Evolutionary conservation across 2,888 invertebrate species (phyloP), one percentile per base, ranked within the genome.

Genomic region (Spilosoma lubricipeda): DNA sequence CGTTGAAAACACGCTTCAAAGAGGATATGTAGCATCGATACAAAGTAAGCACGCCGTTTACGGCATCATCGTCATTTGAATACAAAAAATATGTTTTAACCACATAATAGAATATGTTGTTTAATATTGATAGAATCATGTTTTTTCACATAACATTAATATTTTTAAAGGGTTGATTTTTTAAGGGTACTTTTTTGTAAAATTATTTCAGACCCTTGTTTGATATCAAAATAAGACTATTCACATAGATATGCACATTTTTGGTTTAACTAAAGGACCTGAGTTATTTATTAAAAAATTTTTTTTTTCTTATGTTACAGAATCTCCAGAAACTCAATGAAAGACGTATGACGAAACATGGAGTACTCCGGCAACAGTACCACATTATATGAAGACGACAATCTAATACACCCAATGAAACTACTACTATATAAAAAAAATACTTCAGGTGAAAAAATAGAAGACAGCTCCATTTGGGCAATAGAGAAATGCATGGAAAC

Each of bases 321-420:
- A 86, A 90, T 83, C 48, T 56, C 36, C 67, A 70, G 76, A 73
- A 74, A 77, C 74, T 30, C 76, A 72, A 77, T 77, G 86, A 80
- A 90, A 86, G 74, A 88, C 93, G 93, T 84, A 94, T 94, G 94
- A 92, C 93, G 90, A 94, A 95, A 93, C 93, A 95, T 95, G 95
- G 95, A 87, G 85, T 92, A 83, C 90, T 90, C 75, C 89, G 94
- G 88, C 94, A 94, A 92, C 94, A 94, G 90, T 93, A 94, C 91
- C 94, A 94, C 90, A 93, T 95, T 87, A 93, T 93, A 90, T 94
- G 91, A 94, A 68, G 86, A 88, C 72, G 86, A 86, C 36, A 75
- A 85, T 64, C 76, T 5, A 59, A 27, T 91, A 27, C 87, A 87
- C 75, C 82, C 89, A 20, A 90, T 85, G 67, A 91, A 93, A 67